These are phyloP conservation scores for Lamprotornis superbus DNA, from an alignment of 2,113 vertebrate species.

Conservation along the genomic window DNA sequence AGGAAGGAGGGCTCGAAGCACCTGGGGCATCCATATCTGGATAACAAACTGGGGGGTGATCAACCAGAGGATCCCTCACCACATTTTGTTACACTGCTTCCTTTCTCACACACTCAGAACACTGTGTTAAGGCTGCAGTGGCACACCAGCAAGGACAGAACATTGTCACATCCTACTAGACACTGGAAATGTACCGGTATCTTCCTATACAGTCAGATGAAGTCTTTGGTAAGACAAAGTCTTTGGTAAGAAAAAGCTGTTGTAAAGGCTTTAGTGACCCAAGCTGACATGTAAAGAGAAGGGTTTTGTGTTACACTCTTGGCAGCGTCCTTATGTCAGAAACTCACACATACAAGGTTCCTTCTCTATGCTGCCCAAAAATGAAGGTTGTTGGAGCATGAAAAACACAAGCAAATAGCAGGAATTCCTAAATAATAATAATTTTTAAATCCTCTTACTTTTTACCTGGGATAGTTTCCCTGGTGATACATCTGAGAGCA, in stretches of 20 bases:
- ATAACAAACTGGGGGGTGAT: not conserved
- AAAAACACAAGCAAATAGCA: not conserved
- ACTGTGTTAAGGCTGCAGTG: not conserved
- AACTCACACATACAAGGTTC: not conserved
- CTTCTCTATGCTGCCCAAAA: not conserved
- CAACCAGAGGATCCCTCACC: fast-evolving
- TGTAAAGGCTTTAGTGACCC: not conserved
- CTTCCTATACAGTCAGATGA: not conserved
- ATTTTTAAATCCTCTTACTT: not conserved
- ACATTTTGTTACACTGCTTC: not conserved
- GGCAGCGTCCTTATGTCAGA: not conserved
- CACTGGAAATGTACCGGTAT: not conserved
- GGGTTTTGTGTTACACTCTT: not conserved
- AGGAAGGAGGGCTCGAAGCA: not conserved
- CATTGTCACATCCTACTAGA: not conserved
- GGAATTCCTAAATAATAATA: not conserved
- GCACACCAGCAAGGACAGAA: not conserved
- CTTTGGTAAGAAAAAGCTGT: not conserved
- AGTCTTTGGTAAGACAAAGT: not conserved
- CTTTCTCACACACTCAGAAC: not conserved
- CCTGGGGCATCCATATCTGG: not conserved
- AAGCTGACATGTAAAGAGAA: not conserved
- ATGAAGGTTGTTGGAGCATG: not conserved
- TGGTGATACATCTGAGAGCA: not conserved
- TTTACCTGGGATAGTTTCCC: not conserved